Evolutionary conservation across 2,888 invertebrate genomes (phyloP).

Genomic region (Cryptus viduatorius): DNA sequence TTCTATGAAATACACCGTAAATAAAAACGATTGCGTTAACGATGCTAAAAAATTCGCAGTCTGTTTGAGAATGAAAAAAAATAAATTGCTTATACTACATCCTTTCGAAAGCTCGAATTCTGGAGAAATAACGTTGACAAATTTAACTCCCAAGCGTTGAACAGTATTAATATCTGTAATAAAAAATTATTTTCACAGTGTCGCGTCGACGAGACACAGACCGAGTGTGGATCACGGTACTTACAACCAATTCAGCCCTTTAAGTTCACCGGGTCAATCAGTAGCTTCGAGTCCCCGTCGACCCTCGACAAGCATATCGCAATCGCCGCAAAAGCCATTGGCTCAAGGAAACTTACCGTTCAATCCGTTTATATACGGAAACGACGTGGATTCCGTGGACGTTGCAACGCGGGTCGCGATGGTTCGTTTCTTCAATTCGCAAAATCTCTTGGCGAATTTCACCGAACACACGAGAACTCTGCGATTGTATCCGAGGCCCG

Average conservation of each 20-base stretch:
- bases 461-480: constrained; percentile 98
- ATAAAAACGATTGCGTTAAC: no score
- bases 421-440: constrained; percentile 99
- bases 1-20: no score
- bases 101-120: background rate
- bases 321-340: constrained; percentile 76
- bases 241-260: constrained; percentile 70
- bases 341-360: constrained; percentile 80
- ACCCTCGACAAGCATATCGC: constrained; percentile 83
- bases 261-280: constrained; percentile 83
- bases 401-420: constrained; percentile 99
- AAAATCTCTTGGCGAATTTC: constrained; percentile 98
- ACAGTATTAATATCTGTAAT: no score
- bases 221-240: constrained; percentile 75
- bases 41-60: no score
- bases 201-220: constrained; percentile 83
- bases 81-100: background rate
- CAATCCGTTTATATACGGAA: constrained; percentile 96
- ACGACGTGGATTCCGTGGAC: constrained; percentile 99
- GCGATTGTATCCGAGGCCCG: constrained; percentile 98
- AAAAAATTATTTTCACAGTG: constrained; percentile 75
- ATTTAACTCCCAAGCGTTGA: no score
- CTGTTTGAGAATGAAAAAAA: background rate
- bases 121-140: background rate
- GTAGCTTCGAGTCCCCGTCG: constrained; percentile 80